Evolutionary conservation across 2,797 vertebrate species (phyloP).

Genomic region (Enteromius unitaeniatus): DNA sequence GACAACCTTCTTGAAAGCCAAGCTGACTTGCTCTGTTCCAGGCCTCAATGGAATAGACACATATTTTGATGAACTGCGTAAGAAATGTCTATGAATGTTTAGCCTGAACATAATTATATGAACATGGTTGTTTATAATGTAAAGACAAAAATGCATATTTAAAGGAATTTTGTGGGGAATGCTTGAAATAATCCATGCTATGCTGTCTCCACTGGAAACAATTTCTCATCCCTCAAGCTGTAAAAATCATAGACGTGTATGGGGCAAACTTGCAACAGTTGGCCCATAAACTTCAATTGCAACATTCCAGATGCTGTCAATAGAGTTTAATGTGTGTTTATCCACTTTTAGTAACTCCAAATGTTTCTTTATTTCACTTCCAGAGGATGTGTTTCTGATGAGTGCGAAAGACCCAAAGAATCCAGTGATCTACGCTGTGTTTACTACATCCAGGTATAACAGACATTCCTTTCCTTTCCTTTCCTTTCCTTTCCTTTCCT

Average conservation of each 20-base stretch:
- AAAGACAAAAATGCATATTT: not conserved
- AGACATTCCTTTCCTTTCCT: not conserved
- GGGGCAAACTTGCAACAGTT: not conserved
- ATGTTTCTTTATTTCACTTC: conserved; percentile 2
- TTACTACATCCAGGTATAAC: conserved; percentile 95
- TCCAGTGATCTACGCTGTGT: conserved; percentile 93
- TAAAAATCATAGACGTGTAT: not conserved
- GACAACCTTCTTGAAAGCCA: conserved; percentile 97
- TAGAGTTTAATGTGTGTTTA: not conserved
- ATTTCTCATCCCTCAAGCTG: not conserved
- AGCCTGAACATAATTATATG: not conserved
- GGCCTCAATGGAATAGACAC: conserved; percentile 97
- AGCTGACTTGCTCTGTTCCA: conserved; percentile 94
- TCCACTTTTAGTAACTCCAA: not conserved
- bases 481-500: not conserved
- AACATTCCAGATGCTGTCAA: not conserved
- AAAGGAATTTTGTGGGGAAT: not conserved
- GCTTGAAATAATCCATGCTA: not conserved
- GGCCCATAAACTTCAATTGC: conserved; percentile 8
- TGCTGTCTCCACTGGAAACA: not conserved
- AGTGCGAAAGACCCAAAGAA: conserved; percentile 98
- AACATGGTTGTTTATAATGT: not conserved
- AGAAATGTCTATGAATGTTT: conserved; percentile 72
- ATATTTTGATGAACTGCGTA: conserved; percentile 98
- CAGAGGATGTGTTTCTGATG: conserved; percentile 88